A percentile compares a stretch with the other conserved stretches of the same genome.
Conservation (phyloP, 2,888 invertebrate species). For the Quadriops clusia region DNA sequence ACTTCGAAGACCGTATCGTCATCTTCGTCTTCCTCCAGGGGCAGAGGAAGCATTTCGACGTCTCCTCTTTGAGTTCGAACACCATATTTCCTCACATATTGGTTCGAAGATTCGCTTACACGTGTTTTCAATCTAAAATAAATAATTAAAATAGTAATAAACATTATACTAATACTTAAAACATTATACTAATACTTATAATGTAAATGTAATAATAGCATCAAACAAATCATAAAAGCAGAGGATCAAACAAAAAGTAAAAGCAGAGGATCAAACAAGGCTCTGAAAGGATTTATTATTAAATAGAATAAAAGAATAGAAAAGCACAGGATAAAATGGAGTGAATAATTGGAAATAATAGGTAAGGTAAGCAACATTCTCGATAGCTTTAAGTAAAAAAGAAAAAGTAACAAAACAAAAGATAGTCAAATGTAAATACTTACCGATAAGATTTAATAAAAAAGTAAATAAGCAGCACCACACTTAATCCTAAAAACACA, state of each 20-base stretch:
- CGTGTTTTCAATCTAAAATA: slow-evolving; percentile 19
- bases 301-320: too few relatives aligned
- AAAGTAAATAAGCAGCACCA: slow-evolving; percentile 19
- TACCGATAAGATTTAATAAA: slow-evolving; percentile 21
- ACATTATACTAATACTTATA: neutral
- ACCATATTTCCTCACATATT: slow-evolving; percentile 34
- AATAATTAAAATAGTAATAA: slow-evolving; percentile 5
- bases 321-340: too few relatives aligned
- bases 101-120: slow-evolving; percentile 17
- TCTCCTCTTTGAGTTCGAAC: slow-evolving; percentile 31
- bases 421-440: too few relatives aligned
- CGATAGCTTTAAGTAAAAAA: too few relatives aligned
- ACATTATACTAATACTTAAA: neutral
- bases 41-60: slow-evolving; percentile 35
- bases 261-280: too few relatives aligned
- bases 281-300: too few relatives aligned
- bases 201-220: slow-evolving; percentile 1
- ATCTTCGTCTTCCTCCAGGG: slow-evolving; percentile 34
- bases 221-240: neutral
- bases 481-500: slow-evolving; percentile 21
- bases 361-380: too few relatives aligned
- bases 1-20: slow-evolving; percentile 35
- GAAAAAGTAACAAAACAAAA: too few relatives aligned
- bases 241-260: too few relatives aligned
- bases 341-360: too few relatives aligned